These are phyloP conservation scores for Okamejei kenojei DNA, from an alignment of 2,797 vertebrate species.

Conservation along the genomic window DNA sequence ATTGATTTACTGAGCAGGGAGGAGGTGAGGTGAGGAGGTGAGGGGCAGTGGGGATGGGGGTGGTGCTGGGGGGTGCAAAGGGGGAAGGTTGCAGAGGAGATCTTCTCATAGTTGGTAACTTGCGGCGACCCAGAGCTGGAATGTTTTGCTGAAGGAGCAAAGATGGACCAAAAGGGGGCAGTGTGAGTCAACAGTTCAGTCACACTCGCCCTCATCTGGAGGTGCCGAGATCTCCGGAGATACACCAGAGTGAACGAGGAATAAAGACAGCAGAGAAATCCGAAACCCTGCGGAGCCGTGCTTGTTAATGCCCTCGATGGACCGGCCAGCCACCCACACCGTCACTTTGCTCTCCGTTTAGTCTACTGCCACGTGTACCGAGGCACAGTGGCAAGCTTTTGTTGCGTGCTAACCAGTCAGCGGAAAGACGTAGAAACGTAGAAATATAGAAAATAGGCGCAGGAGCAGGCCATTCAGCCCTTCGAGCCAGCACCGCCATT, in stretches of 20 bases:
- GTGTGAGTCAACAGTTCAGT: slow-evolving; percentile 18
- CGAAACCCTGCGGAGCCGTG: neutral
- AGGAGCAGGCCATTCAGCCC: too few relatives aligned
- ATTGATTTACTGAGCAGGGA: too few relatives aligned
- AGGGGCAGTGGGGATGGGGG: too few relatives aligned
- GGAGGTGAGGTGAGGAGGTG: too few relatives aligned
- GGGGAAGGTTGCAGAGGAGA: neutral
- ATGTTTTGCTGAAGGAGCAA: neutral
- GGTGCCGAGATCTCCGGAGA: neutral
- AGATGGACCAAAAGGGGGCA: slow-evolving; percentile 17
- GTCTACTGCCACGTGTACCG: too few relatives aligned
- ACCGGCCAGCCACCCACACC: neutral
- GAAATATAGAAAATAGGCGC: too few relatives aligned
- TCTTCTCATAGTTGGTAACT: neutral
- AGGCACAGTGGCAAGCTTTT: too few relatives aligned
- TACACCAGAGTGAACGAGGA: neutral
- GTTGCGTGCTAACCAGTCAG: too few relatives aligned
- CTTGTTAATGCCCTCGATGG: neutral
- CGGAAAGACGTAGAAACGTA: too few relatives aligned
- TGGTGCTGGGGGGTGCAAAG: too few relatives aligned
- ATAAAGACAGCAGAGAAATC: neutral
- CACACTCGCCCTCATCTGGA: neutral
- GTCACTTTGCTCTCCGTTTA: neutral
- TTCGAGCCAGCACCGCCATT: too few relatives aligned
- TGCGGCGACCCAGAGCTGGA: neutral